Percentiles rank a stretch among this genome's conserved stretches.
phyloP scores from a whole-genome alignment of 2,888 invertebrate genomes.

The Andrena chrysosceles region DNA sequence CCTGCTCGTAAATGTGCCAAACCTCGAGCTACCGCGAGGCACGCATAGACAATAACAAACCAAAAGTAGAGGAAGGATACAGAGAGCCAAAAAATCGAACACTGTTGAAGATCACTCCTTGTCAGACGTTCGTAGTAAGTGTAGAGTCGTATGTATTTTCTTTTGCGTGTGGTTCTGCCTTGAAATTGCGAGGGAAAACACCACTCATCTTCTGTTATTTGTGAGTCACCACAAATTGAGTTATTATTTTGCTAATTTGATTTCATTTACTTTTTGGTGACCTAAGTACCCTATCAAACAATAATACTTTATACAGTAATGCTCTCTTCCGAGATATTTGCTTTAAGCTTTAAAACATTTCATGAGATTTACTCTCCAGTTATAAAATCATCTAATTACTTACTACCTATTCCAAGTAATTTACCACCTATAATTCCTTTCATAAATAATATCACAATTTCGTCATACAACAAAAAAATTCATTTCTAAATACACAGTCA shows the following conservation, averaged over 20 bases:
- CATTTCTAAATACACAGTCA: too few relatives aligned
- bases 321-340: too few relatives aligned
- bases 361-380: too few relatives aligned
- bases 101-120: not conserved
- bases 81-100: not conserved
- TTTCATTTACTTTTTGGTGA: not conserved
- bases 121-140: not conserved
- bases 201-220: not conserved
- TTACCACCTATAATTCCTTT: too few relatives aligned
- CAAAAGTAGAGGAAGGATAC: conserved; percentile 14
- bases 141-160: not conserved
- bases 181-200: not conserved
- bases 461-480: too few relatives aligned
- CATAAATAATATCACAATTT: too few relatives aligned
- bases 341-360: too few relatives aligned
- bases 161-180: not conserved
- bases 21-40: not conserved
- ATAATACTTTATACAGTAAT: too few relatives aligned
- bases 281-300: too few relatives aligned
- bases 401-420: too few relatives aligned
- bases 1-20: not conserved
- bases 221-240: not conserved
- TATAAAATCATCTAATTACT: too few relatives aligned
- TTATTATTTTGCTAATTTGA: not conserved
- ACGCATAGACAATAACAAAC: not conserved